A percentile compares a stretch with the other conserved stretches of the same genome.
phyloP scores from a whole-genome alignment of 2,888 invertebrate species.

The Agrilus cyanescens region DNA sequence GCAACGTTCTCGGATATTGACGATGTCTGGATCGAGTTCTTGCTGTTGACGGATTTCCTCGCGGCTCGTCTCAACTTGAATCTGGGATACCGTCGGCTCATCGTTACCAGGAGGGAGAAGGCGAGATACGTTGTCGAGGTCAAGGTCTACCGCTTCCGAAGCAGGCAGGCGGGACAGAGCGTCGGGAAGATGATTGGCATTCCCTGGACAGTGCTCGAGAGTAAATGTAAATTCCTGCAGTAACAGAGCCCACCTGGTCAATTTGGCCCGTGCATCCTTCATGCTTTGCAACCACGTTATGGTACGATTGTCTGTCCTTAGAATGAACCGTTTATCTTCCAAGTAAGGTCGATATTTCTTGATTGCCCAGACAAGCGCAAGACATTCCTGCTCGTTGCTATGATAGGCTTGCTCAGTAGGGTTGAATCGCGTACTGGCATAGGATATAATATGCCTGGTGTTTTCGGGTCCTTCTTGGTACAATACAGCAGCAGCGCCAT shows the following conservation, averaged over 20 bases:
- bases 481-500: constrained; percentile 18
- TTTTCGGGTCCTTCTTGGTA: constrained; percentile 12
- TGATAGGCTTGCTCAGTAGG: constrained; percentile 13
- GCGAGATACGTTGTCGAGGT: not conserved
- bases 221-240: constrained; percentile 14
- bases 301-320: constrained; percentile 16
- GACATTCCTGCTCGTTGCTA: constrained; percentile 19
- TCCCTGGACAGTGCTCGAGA: constrained; percentile 17
- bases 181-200: constrained; percentile 15
- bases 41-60: constrained; percentile 4
- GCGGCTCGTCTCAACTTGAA: too few relatives aligned
- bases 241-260: constrained; percentile 13
- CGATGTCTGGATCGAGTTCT: constrained; percentile 20
- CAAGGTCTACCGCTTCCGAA: not conserved
- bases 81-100: too few relatives aligned
- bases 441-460: constrained; percentile 11
- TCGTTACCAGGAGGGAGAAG: not conserved
- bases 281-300: constrained; percentile 14
- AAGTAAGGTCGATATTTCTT: constrained; percentile 16
- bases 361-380: constrained; percentile 18
- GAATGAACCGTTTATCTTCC: constrained; percentile 15
- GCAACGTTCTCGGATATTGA: too few relatives aligned
- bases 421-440: constrained; percentile 13
- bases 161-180: constrained; percentile 11
- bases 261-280: constrained; percentile 9